Base-by-base conservation (phyloP, 2,113 vertebrate species). In the Sclerurus mexicanus region DNA sequence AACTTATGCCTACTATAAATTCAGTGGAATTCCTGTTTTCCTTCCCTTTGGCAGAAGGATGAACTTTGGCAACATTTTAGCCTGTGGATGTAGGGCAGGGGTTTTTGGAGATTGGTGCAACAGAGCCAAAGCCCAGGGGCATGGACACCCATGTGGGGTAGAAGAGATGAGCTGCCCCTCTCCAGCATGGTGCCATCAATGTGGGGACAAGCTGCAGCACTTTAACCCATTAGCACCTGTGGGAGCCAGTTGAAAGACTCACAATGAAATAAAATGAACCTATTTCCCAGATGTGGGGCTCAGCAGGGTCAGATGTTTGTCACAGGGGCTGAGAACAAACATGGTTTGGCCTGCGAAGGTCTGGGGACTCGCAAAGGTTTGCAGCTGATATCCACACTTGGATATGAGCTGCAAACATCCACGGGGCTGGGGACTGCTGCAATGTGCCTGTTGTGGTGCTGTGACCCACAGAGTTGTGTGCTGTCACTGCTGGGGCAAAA, bases 381-480 rank as follows among this genome's bases (percentile, higher is more conserved):
- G 49, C 49, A 50, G 49, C 49, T 50, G 4, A 50, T 27, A 27
- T 50, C 49, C 14, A 25, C 14, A 50, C 49, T 52, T 52, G 2
- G 27, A 13, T 46, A 10, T 15, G 52, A 80, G 75, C 53, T 52
- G 24, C 59, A 47, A 64, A 22, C 23, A 64, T 6, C 16, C 52
- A 24, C 0, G 0, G 49, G 39, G 27, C n/a, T 3, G 6, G 24
- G 44, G 28, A 8, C 30, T 1, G 5, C 24, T 85, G 69, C 1
- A 3, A 35, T 0, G 1, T 66, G 74, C 60, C 27, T 3, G 0
- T 3, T 3, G 19, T 1, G 4, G 20, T 14, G 59, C 76, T 76
- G 84, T n/a, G 68, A 44, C 40, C 69, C 44, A 15, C 0, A 0
- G 52, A 37, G 10, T 9, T 0, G 0, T 13, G 60, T 0, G 2